Evolutionary conservation across 2,797 vertebrate species (phyloP).

Genomic region (Argya squamiceps): DNA sequence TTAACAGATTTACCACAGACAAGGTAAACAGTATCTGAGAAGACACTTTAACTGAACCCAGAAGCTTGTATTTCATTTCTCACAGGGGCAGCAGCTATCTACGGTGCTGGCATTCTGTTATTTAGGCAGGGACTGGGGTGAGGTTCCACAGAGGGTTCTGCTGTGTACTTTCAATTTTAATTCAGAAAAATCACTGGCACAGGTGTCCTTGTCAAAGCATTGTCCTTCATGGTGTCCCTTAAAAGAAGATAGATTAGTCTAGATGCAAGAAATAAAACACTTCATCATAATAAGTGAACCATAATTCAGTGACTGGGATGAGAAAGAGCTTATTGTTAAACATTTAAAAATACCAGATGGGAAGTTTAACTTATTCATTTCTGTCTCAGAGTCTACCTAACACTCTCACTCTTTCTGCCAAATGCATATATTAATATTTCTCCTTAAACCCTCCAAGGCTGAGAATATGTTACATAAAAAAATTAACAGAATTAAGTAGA

Average conservation of each 20-base stretch:
- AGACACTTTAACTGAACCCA: no score
- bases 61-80: no score
- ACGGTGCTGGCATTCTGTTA: background rate
- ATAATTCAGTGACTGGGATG: background rate
- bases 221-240: background rate
- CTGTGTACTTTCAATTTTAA: background rate
- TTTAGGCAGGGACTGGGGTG: background rate
- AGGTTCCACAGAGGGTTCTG: background rate
- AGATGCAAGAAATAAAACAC: background rate
- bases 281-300: background rate
- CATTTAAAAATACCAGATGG: background rate
- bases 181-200: background rate
- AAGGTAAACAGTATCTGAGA: no score
- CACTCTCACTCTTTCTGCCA: background rate
- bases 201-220: background rate
- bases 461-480: background rate
- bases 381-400: background rate
- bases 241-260: slow-evolving; percentile 3
- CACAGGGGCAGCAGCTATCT: background rate
- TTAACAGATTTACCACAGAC: no score
- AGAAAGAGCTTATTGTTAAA: background rate
- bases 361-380: background rate
- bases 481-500: background rate
- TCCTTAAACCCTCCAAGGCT: background rate
- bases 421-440: background rate